A percentile compares a stretch with the other conserved stretches of the same genome.
Evolutionary conservation across 2,113 vertebrate genomes (phyloP).

Genomic region (Rhinopomastus cyanomelas): DNA sequence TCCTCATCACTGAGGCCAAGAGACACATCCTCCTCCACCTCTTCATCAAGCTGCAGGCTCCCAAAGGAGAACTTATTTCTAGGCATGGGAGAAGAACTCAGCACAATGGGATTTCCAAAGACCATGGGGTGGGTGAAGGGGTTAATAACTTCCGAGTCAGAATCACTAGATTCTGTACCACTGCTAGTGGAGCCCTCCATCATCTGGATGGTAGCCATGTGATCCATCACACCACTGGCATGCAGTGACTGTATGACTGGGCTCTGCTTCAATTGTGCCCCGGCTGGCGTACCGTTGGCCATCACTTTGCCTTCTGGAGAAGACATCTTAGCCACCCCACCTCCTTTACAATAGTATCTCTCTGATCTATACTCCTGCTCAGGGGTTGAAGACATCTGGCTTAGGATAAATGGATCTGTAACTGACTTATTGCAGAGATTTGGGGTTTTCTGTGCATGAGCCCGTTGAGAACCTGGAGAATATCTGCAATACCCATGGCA

Average conservation of each 20-base stretch:
- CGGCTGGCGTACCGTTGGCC: slow-evolving; percentile 80
- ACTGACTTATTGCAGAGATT: slow-evolving; percentile 76
- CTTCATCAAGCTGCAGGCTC: slow-evolving; percentile 84
- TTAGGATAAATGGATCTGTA: slow-evolving; percentile 83
- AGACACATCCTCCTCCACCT: slow-evolving; percentile 75
- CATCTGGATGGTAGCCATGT: slow-evolving; percentile 77
- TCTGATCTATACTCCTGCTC: slow-evolving; percentile 51
- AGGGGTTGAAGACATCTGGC: slow-evolving; percentile 71
- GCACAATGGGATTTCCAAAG: slow-evolving; percentile 72
- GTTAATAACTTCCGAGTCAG: slow-evolving; percentile 79
- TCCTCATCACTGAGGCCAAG: slow-evolving; percentile 82
- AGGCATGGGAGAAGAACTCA: slow-evolving; percentile 72
- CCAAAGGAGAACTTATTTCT: slow-evolving; percentile 81
- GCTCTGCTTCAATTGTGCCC: slow-evolving; percentile 67
- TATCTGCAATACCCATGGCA: slow-evolving; percentile 56
- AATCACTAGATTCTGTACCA: slow-evolving; percentile 90
- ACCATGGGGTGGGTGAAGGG: slow-evolving; percentile 72
- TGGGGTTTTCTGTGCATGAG: slow-evolving; percentile 64
- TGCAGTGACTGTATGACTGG: slow-evolving; percentile 31
- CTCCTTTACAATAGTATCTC: slow-evolving; percentile 67
- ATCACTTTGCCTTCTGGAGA: slow-evolving; percentile 78
- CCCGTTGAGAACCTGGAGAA: slow-evolving; percentile 71
- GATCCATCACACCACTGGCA: slow-evolving; percentile 30
- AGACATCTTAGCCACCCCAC: slow-evolving; percentile 57
- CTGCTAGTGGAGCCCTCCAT: slow-evolving; percentile 86